Conservation (phyloP, 2,888 invertebrate genomes). For the Drosophila mayaguana region DNA sequence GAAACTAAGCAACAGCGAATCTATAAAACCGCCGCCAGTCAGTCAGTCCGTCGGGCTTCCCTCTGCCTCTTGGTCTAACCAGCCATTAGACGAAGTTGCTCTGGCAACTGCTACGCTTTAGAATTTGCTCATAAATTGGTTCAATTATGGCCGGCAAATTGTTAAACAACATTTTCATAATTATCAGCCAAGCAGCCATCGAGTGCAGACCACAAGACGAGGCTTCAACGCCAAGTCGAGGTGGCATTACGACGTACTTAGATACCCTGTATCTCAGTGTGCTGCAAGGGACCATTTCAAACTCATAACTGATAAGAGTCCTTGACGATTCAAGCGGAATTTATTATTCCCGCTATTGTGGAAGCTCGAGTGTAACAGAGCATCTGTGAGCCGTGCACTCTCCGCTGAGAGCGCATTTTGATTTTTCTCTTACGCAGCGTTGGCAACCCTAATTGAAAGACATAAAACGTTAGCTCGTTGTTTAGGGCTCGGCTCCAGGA, state of each 20-base stretch:
- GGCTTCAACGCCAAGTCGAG: conserved; percentile 13
- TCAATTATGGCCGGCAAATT: conserved; percentile 62
- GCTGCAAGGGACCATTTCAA: too few relatives aligned
- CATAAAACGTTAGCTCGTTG: conserved; percentile 66
- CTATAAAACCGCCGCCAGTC: background rate
- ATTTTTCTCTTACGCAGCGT: conserved; percentile 22
- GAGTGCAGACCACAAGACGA: conserved; percentile 37
- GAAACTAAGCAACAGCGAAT: conserved; percentile 23
- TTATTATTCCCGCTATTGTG: background rate
- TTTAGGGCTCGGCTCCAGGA: conserved; percentile 11
- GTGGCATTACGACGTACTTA: background rate
- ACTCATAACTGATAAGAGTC: background rate
- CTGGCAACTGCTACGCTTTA: conserved; percentile 19
- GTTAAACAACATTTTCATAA: conserved; percentile 64
- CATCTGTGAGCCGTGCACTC: background rate
- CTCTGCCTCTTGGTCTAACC: background rate
- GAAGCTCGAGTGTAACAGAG: background rate
- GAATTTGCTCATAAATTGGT: conserved; percentile 47
- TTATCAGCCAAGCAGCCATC: conserved; percentile 51
- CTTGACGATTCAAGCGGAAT: background rate
- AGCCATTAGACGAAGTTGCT: conserved; percentile 1
- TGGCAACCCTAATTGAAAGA: conserved; percentile 67
- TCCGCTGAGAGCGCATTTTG: background rate
- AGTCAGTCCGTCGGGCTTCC: background rate
- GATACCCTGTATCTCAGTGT: background rate